Evolutionary conservation across 2,113 vertebrate species (phyloP).

Genomic region (Paratilapia polleni): DNA sequence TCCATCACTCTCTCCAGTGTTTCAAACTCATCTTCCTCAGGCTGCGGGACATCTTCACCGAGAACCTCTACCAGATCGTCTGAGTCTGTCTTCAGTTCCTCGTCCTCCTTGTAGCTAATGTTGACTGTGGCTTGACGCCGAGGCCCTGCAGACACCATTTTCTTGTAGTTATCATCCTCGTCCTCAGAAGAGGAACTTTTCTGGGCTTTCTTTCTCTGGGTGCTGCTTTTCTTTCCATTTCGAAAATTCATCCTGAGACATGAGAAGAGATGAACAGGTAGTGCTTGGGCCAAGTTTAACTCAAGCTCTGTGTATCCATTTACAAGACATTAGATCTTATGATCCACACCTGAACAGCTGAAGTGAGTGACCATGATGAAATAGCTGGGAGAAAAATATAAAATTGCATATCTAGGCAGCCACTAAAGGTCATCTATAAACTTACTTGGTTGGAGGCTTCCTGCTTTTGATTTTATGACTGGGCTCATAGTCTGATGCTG

Average conservation of each 20-base stretch:
- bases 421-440: not conserved
- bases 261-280: not conserved
- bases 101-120: conserved; percentile 97
- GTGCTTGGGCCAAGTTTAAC: not conserved
- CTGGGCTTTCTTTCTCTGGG: conserved; percentile 86
- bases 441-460: conserved; percentile 92
- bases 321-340: not conserved
- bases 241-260: conserved; percentile 86
- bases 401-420: not conserved
- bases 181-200: conserved; percentile 88
- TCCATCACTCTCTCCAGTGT: conserved; percentile 98
- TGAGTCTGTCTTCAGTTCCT: conserved; percentile 97
- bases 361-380: not conserved
- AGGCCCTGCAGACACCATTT: conserved; percentile 87
- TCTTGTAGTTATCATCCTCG: conserved; percentile 84
- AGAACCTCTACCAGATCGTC: conserved; percentile 95
- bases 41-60: conserved; percentile 94
- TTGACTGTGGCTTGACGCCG: conserved; percentile 97
- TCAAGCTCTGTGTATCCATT: not conserved
- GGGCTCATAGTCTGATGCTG: conserved; percentile 96
- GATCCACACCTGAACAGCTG: not conserved
- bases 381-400: not conserved
- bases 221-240: conserved; percentile 89
- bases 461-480: conserved; percentile 94
- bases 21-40: conserved; percentile 98